Conservation (phyloP, 2,888 invertebrate genomes). For the Ceramica pisi region DNA sequence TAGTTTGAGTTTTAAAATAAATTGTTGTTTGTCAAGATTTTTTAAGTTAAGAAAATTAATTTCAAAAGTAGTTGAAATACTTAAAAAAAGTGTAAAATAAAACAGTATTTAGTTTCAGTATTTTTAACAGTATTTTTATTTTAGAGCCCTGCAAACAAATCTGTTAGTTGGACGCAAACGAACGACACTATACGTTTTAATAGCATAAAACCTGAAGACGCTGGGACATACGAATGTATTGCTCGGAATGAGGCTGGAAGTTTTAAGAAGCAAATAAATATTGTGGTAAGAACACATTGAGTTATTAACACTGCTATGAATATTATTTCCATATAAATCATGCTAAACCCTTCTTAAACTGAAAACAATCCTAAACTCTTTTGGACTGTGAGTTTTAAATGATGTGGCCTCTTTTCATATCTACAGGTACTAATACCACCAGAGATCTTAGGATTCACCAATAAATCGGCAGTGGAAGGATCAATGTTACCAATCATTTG, state of each 20-base stretch:
- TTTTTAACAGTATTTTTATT: too few species aligned
- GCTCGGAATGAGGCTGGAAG: slow-evolving; percentile 79
- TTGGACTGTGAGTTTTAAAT: not conserved
- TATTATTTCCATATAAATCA: not conserved
- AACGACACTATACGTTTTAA: slow-evolving; percentile 77
- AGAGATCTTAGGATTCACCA: slow-evolving; percentile 73
- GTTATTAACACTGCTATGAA: not conserved
- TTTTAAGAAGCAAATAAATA: slow-evolving; percentile 67
- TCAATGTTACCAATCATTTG: slow-evolving; percentile 74
- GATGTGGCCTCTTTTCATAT: not conserved
- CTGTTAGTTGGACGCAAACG: slow-evolving; percentile 69
- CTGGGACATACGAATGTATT: slow-evolving; percentile 81
- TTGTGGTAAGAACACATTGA: slow-evolving; percentile 70
- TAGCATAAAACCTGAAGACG: slow-evolving; percentile 72
- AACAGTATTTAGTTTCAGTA: not conserved
- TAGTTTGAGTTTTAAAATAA: not conserved
- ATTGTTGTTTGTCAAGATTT: not conserved
- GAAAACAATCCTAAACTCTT: too few species aligned
- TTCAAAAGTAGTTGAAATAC: too few species aligned
- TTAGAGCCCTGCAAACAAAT: slow-evolving; percentile 48
- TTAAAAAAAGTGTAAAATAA: too few species aligned
- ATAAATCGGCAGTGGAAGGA: slow-evolving; percentile 77
- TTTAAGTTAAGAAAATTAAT: not conserved
- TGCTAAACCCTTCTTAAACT: not conserved
- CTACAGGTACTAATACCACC: slow-evolving; percentile 80